These are phyloP conservation scores for Nineta flava DNA, from an alignment of 2,888 invertebrate genomes.

Conservation along the genomic window DNA sequence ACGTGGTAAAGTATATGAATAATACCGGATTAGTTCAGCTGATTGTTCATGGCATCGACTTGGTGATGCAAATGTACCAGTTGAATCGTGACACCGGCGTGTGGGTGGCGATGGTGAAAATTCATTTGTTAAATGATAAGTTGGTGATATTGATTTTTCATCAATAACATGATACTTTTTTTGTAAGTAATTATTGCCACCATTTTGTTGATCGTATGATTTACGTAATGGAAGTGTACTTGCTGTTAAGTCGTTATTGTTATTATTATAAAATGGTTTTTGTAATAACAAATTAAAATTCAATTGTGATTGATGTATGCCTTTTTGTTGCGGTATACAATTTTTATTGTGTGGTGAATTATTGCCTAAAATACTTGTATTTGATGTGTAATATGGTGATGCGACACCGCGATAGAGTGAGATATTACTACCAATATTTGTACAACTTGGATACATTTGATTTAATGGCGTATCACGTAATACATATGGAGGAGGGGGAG, in stretches of 20 bases:
- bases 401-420: constrained; percentile 1
- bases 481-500: neutral
- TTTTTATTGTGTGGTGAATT: neutral
- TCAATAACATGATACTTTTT: neutral
- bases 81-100: neutral
- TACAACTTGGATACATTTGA: constrained; percentile 3
- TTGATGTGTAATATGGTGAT: neutral
- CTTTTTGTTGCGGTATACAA: constrained; percentile 5
- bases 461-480: neutral
- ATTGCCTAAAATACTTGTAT: neutral
- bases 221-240: neutral
- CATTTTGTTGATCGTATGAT: neutral
- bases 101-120: constrained; percentile 3
- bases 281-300: constrained; percentile 3
- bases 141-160: neutral
- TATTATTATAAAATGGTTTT: constrained; percentile 2
- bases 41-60: constrained; percentile 18
- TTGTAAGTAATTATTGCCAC: neutral
- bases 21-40: constrained; percentile 22
- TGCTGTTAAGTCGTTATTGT: neutral
- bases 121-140: neutral
- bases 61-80: constrained; percentile 1
- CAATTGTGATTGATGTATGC: neutral
- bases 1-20: constrained; percentile 24
- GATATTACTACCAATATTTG: neutral